Conservation (phyloP, 2,888 invertebrate genomes). For the Scelioninae gen. 1 region DNA sequence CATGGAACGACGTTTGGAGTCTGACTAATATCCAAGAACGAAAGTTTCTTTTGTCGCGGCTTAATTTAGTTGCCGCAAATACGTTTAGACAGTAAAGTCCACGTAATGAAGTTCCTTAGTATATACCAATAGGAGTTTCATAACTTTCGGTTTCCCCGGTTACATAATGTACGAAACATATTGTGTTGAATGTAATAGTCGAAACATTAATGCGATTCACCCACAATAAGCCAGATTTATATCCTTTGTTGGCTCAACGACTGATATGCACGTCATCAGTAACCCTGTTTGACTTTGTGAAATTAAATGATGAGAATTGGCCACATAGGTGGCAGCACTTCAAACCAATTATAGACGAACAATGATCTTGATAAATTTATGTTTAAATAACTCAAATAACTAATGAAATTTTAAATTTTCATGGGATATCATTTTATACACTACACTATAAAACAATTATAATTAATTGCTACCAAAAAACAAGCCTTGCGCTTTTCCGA, state of each 20-base stretch:
- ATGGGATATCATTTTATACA: too few relatives aligned
- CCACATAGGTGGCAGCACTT: constrained; percentile 18
- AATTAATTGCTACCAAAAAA: too few relatives aligned
- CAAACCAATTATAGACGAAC: neutral
- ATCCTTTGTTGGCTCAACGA: constrained; percentile 29
- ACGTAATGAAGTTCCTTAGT: constrained; percentile 60
- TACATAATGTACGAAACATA: constrained; percentile 46
- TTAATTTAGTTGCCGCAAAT: constrained; percentile 64
- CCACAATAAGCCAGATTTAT: constrained; percentile 62
- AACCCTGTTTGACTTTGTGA: constrained; percentile 26
- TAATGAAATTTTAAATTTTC: too few relatives aligned
- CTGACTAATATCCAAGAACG: constrained; percentile 47
- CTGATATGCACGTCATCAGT: constrained; percentile 40
- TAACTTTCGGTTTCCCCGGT: constrained; percentile 49
- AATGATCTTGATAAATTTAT: too few relatives aligned
- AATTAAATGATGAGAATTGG: constrained; percentile 12
- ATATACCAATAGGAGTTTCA: constrained; percentile 65
- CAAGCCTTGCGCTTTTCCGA: too few relatives aligned
- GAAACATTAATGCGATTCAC: constrained; percentile 55
- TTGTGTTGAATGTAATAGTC: constrained; percentile 51
- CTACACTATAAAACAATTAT: too few relatives aligned
- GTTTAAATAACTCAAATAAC: too few relatives aligned
- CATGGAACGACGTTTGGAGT: neutral
- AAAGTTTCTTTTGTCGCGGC: constrained; percentile 63
- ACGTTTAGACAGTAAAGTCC: constrained; percentile 55